A percentile compares a stretch with the other conserved stretches of the same genome.
Conservation (phyloP, 1,140 invertebrate genomes). For the Diabrotica virgifera region DNA sequence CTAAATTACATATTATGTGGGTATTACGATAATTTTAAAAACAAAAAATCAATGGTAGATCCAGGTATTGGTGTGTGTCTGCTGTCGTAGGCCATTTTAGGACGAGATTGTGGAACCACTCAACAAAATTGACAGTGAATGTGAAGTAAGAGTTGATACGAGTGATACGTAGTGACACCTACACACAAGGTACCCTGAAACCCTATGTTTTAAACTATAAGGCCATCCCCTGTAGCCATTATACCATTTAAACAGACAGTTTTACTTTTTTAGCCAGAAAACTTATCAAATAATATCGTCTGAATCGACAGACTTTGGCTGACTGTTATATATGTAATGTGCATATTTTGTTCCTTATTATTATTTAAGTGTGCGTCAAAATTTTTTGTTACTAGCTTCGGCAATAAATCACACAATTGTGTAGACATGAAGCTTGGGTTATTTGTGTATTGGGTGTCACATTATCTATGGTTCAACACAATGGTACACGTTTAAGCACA, state of each 20-base stretch:
- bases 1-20: background rate
- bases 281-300: too few species aligned
- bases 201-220: background rate
- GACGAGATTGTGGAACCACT: conserved; percentile 22
- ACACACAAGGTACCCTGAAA: conserved; percentile 7
- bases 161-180: conserved; percentile 9
- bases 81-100: conserved; percentile 16
- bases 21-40: background rate
- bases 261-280: too few species aligned
- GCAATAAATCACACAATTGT: background rate
- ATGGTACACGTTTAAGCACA: conserved; percentile 5
- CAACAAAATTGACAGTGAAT: conserved; percentile 8
- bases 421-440: conserved; percentile 7
- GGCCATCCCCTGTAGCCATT: too few species aligned
- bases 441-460: conserved; percentile 16
- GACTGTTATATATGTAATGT: too few species aligned
- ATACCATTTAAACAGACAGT: too few species aligned
- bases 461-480: conserved; percentile 12
- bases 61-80: conserved; percentile 14
- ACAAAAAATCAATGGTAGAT: background rate
- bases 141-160: conserved; percentile 2
- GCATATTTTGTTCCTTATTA: too few species aligned
- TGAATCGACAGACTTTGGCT: too few species aligned
- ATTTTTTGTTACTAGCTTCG: too few species aligned
- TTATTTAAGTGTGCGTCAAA: too few species aligned